Base-by-base conservation (phyloP, 2,888 invertebrate species). In the Odontocerum albicorne region DNA sequence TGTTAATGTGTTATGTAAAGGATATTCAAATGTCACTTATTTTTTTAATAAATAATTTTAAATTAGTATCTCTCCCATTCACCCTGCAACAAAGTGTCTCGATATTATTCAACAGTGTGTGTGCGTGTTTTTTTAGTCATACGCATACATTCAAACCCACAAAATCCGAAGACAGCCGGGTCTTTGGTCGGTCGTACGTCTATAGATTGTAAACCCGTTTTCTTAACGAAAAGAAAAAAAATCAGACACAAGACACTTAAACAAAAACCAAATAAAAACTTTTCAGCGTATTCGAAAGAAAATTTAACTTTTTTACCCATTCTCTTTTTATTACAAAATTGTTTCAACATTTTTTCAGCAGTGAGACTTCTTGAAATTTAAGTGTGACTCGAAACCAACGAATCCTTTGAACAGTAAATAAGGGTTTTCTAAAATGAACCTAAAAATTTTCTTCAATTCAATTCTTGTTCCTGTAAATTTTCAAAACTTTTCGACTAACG, bases 91-190 rank as follows among this genome's bases (percentile, higher is more conserved):
- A n/a, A n/a, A n/a, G 19, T 15, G 27, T 13, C 32, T 33, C 20
- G 17, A 19, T 10, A 19, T 16, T 13, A 46, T n/a, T 10, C 35
- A 16, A 8, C 20, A 15, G 39, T 8, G 31, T 46, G 35, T 38
- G 35, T 46, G 53, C n/a, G 46, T 38, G 27, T 43, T 16, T 21
- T 19, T 43, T 43, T 6, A 43, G 13, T 16, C 27, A 21, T 17
- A 32, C 44, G 32, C 32, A 44, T 27, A 44, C 44, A 44, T 32
- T n/a, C 44, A 32, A 22, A 32, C 32, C 15, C 32, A 43, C 22
- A 17, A 44, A 44, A 17, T 32, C 32, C 13, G 32, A 44, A 44
- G 44, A 44, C 32, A 31, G 43, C 15, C 32, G 43, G 43, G 39
- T 39, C 38, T 17, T 16, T 21, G 38, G 31, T 19, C 12, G 16